Base-by-base conservation (phyloP, 2,797 vertebrate genomes). In the Poecilia gillii region DNA sequence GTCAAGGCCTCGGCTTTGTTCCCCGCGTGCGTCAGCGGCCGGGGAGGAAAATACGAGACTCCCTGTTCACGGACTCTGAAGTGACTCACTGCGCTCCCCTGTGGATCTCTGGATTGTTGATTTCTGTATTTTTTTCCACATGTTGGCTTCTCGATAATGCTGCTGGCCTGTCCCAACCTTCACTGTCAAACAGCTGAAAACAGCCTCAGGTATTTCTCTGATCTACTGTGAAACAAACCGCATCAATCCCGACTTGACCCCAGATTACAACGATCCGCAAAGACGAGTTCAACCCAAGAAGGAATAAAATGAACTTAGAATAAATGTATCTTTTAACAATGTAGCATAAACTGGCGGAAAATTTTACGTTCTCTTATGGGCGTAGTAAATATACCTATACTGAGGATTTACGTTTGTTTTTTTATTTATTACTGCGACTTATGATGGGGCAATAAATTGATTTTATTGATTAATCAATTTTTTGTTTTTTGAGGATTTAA, bases 191-290 rank as follows among this genome's bases (percentile, higher is more conserved):
- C 91, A 91, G 91, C 89, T 91, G 86, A 89, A 92, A 86, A 91
- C 89, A 93, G 91, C 86, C 95, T 96, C 96, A 96, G 95, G 95
- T 94, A 95, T 95, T 92, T 91, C 84, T 90, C 81, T 90, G 73
- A 88, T 94, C 90, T 95, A 95, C 95, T 96, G 95, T 96, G 93
- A 96, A 92, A 89, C 57, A 72, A 91, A 85, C 73, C 74, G 41
- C 74, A 83, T 84, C 68, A 71, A 84, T 81, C 79, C 82, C 82
- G 78, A 51, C 85, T 85, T 83, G 11, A 71, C 49, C 62, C 39
- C 74, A 82, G 49, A 82, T 76, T 64, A 57, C 14, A 85, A 79
- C 62, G 49, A 81, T 43, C 45, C 1, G 77, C 31, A 5, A 79
- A 51, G 43, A 88, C 46, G 1, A 68, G 28, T 64, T 13, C 12